These are phyloP conservation scores for Limenitis arthemis DNA, from an alignment of 2,888 invertebrate genomes.

Conservation along the genomic window DNA sequence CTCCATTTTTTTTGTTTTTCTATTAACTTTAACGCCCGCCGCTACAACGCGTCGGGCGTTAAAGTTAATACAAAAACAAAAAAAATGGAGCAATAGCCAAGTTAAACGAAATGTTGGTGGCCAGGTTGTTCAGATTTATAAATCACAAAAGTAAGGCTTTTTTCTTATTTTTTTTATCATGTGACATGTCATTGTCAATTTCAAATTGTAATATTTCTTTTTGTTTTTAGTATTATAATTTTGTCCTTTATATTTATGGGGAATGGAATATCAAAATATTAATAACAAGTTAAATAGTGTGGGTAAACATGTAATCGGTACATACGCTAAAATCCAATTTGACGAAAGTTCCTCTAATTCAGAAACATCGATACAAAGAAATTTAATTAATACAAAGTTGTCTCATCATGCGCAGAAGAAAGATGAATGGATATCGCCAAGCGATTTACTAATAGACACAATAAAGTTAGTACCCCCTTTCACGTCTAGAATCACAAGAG, in stretches of 20 bases:
- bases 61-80: too few species aligned
- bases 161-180: too few species aligned
- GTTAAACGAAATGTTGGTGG: neutral
- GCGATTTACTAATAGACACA: conserved; percentile 51
- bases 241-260: too few species aligned
- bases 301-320: conserved; percentile 44
- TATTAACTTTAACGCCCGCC: too few species aligned
- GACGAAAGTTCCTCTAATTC: conserved; percentile 35
- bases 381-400: conserved; percentile 6
- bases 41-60: too few species aligned
- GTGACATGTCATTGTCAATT: neutral
- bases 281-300: conserved; percentile 28
- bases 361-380: conserved; percentile 10
- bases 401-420: conserved; percentile 7
- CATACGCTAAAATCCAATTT: conserved; percentile 53
- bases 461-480: conserved; percentile 54
- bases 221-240: neutral
- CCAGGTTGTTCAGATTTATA: too few species aligned
- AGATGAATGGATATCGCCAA: conserved; percentile 54
- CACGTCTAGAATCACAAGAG: conserved; percentile 59
- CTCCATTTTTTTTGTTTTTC: too few species aligned
- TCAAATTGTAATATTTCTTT: neutral
- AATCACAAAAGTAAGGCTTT: too few species aligned
- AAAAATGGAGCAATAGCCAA: neutral
- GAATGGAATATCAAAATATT: conserved; percentile 27